Evolutionary conservation across 2,797 vertebrate genomes (phyloP), one percentile per base, ranked within the genome.

Genomic region (Pempheris klunzingeri): DNA sequence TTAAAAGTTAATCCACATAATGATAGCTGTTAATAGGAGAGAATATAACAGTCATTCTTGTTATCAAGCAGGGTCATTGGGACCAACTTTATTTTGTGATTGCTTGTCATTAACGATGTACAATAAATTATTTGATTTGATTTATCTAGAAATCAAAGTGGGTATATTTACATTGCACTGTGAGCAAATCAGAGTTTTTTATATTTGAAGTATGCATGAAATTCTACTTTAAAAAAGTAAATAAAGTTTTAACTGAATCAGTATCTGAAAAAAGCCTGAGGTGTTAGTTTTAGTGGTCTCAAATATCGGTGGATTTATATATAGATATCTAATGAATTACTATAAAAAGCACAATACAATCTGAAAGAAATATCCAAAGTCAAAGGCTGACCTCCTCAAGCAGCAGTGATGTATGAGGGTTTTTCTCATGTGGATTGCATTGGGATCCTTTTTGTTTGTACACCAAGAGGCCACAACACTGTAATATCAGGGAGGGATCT

Each of bases 401-500:
- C 50, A 59, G 58, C 13, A 4, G 36, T 55, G 74, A 66, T 54
- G 30, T 74, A 69, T 71, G 26, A 62, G 38, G 20, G 32, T 9
- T 52, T 73, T 61, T 32, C 71, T 74, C 36, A 3, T 4, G n/a
- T 17, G 22, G 74, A 74, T 79, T 57, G 66, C 30, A 50, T 64
- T 62, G 55, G 47, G 53, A 65, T 79, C n/a, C 3, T 24, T 82
- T 73, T 38, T 77, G 38, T 75, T 83, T 77, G 59, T 58, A 71
- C 71, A 66, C 47, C 38, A 55, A 57, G 43, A 82, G 66, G 78
- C 64, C 58, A 39, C 54, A 53, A 18, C 63, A 80, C 79, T 87
- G 82, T 83, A 80, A 89, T 75, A 83, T 80, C 71, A 69, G 46
- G 36, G 58, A 75, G 67, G 50, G 36, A 58, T 70, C 6, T 76